Evolutionary conservation across 2,888 invertebrate species (phyloP).

Genomic region (Perdita meconis): DNA sequence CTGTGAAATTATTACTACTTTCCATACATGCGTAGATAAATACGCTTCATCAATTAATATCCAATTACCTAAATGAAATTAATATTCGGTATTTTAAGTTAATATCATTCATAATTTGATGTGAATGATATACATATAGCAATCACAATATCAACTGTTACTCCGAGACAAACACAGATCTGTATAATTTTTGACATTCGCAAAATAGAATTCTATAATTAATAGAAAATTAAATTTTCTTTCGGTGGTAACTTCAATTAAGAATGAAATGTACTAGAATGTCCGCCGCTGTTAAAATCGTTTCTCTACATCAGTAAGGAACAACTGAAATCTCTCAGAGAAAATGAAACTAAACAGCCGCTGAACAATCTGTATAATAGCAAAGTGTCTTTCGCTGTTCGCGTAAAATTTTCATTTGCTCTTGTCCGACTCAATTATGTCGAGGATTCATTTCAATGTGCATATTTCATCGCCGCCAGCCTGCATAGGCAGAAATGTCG

Average conservation of each 20-base stretch:
- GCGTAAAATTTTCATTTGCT: constrained; percentile 17
- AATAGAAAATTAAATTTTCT: too few relatives aligned
- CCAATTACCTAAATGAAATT: too few relatives aligned
- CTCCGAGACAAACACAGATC: too few relatives aligned
- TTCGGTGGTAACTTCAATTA: not conserved
- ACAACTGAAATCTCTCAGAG: not conserved
- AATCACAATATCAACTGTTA: too few relatives aligned
- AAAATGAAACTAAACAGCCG: constrained; percentile 5
- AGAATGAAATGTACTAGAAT: constrained; percentile 2
- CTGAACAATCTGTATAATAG: not conserved
- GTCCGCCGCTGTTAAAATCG: not conserved
- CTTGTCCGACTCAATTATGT: constrained; percentile 13
- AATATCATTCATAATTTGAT: too few relatives aligned
- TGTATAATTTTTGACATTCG: too few relatives aligned
- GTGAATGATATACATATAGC: too few relatives aligned
- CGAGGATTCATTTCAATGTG: constrained; percentile 16
- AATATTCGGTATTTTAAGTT: too few relatives aligned
- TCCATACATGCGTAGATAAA: too few relatives aligned
- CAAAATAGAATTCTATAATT: too few relatives aligned
- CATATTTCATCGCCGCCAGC: constrained; percentile 12
- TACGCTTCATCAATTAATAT: too few relatives aligned
- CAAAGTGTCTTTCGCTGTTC: constrained; percentile 6
- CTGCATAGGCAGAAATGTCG: constrained; percentile 2
- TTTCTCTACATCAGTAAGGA: not conserved
- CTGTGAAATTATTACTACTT: too few relatives aligned